Base-by-base conservation (phyloP, 2,888 invertebrate species). In the Synanthedon tipuliformis region DNA sequence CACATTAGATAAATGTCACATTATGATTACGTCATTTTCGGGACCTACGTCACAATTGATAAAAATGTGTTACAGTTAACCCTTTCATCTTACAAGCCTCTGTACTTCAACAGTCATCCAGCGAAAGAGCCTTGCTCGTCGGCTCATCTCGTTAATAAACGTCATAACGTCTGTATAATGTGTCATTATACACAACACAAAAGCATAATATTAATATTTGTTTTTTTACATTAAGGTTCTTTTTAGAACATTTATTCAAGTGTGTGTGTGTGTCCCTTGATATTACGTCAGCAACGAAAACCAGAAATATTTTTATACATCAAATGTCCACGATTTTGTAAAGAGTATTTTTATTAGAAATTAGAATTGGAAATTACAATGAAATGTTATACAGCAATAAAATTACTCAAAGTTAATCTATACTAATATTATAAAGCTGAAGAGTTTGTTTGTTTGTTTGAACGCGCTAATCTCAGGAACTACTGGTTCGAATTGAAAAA, bases 171-270 rank as follows among this genome's bases (percentile, higher is more conserved):
- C 57, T 57, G 56, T 55, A 61, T 59, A 61, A 57, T 57, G 56
- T 62, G 61, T 65, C 66, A 65, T 66, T 66, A 66, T 56, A 53
- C 55, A 51, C 57, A 34, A 57, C 58, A 56, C 57, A 56, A 52
- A 45, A 51, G 41, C 50, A 57, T 66, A 74, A 73, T 71, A 72
- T 75, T 75, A 76, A 78, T 73, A 74, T 62, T 57, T 57, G 63
- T 68, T 64, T 75, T 81, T 81, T 82, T 81, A 78, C 70, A 69
- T 73, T 75, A 78, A 34, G 10, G 34, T 7, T 10, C 75, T 80
- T 77, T 75, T 71, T 67, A 67, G 64, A 67, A 78, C 73, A 77
- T 78, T 79, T 80, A 82, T 81, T 81, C 77, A 81, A 80, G 77
- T 70, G 72, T 72, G 23, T 23, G 77, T 70, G 72, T 72, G 23